Base-by-base conservation (phyloP, 2,888 invertebrate genomes). In the Pseudanteris insignis region DNA sequence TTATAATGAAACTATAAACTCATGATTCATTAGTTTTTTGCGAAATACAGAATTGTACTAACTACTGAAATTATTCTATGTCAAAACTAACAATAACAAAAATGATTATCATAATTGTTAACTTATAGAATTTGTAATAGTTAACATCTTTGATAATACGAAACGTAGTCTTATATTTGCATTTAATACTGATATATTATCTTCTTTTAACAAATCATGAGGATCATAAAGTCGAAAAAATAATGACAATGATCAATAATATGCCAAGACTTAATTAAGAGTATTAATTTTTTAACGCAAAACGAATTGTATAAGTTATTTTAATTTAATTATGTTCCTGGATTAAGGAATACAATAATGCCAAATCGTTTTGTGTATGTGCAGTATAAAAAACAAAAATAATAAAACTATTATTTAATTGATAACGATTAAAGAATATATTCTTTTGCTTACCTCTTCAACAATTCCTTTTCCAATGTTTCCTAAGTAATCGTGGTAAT, bases 391-490 rank as follows among this genome's bases (percentile, higher is more conserved):
- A 29, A 44, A 24, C 34, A 1, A 18, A 18, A 40, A 13, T 55
- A n/a, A 18, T n/a, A n/a, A n/a, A n/a, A n/a, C n/a, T n/a, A n/a
- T n/a, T n/a, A n/a, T n/a, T n/a, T n/a, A n/a, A n/a, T n/a, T n/a
- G n/a, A n/a, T 13, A 30, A 38, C 2, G 36, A 29, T 34, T 15
- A 11, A 26, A 40, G 9, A 13, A 18, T 13, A 18, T 25, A 12
- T 13, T 2, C 28, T 50, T 40, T 36, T 37, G 72, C 81, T 78
- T 69, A 85, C 85, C 81, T 83, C 80, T 69, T 81, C 79, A 7
- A 83, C 73, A 18, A 81, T 77, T 64, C 77, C 78, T 62, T 80
- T 81, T 24, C 78, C 79, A 1, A 75, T 71, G 21, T 75, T 70
- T 2, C 81, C 81, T 11, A 82, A 68, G 30, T 79, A 72, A 13